Base-by-base conservation (phyloP, 2,113 vertebrate genomes). In the Meleagris gallopavo region DNA sequence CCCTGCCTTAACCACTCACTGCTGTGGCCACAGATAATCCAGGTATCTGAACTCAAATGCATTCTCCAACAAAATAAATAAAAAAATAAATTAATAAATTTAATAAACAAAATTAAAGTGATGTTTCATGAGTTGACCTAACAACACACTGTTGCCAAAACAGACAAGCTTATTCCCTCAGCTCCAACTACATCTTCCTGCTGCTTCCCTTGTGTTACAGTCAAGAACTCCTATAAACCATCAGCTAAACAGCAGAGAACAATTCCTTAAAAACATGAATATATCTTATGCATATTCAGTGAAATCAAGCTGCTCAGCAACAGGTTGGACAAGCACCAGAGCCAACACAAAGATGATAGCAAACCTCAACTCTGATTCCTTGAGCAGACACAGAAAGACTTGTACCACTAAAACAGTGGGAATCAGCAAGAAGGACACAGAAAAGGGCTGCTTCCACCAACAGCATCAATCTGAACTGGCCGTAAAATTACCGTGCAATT, bases 231-330 rank as follows among this genome's bases (percentile, higher is more conserved):
- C 65, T 24, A 64, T 3, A 55, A 24, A 72, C 29, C 46, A 83
- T 38, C 13, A 76, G 27, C 21, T n/a, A 76, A 16, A 7, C 40
- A 90, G 14, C 29, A 86, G n/a, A 77, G 81, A 73, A 41, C 8
- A 65, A 3, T 14, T 77, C 17, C 30, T 66, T 11, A 36, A 81
- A 83, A 46, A 48, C 18, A 7, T 0, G 0, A 5, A 0, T 8
- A 4, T 20, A 61, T 65, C 50, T 58, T 27, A 55, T 58, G n/a
- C 14, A 50, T 70, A 5, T 54, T 78, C n/a, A 88, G 12, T 80
- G 25, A 83, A 86, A 77, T 11, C 0, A 77, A 83, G 40, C 24
- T 48, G 46, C 61, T 83, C 36, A 73, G 83, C 15, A 3, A 92
- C 6, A 4, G 8, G 13, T 34, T 9, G 11, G 24, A 19, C 30